A percentile compares a stretch with the other conserved stretches of the same genome.
Evolutionary conservation across 2,113 vertebrate genomes (phyloP).

Genomic region (Callaeas wilsoni): DNA sequence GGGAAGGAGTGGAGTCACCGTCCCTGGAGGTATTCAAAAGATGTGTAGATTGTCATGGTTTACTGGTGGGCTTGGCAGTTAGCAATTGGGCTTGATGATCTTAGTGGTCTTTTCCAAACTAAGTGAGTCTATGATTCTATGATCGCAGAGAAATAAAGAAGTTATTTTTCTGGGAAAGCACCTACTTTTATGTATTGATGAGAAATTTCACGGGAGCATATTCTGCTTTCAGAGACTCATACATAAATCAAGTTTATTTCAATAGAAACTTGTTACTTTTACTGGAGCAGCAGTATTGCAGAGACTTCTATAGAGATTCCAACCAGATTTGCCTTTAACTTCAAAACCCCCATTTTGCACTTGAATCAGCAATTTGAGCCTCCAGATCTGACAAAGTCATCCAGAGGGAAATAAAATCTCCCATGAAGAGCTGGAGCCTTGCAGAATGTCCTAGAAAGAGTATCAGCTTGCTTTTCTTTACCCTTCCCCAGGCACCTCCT

Average conservation of each 20-base stretch:
- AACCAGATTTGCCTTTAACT: background rate
- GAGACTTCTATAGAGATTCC: background rate
- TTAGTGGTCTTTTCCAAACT: background rate
- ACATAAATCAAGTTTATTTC: background rate
- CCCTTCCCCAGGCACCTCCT: background rate
- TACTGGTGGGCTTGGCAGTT: background rate
- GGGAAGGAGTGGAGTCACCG: background rate
- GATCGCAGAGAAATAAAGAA: background rate
- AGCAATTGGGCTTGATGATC: background rate
- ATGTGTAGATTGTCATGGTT: background rate
- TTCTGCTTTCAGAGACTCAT: background rate
- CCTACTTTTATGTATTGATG: background rate
- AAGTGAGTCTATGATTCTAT: background rate
- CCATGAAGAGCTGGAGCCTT: background rate
- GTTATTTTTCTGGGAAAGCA: background rate
- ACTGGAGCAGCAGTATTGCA: background rate
- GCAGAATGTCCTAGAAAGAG: background rate
- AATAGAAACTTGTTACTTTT: background rate
- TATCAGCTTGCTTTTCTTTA: background rate
- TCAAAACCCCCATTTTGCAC: constrained; percentile 15
- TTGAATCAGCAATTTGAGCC: background rate
- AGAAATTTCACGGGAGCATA: background rate
- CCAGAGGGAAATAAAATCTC: background rate
- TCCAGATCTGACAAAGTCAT: background rate
- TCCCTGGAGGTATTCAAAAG: background rate